Evolutionary conservation across 2,888 invertebrate genomes (phyloP).

Genomic region (Drosophila fulvimacula): DNA sequence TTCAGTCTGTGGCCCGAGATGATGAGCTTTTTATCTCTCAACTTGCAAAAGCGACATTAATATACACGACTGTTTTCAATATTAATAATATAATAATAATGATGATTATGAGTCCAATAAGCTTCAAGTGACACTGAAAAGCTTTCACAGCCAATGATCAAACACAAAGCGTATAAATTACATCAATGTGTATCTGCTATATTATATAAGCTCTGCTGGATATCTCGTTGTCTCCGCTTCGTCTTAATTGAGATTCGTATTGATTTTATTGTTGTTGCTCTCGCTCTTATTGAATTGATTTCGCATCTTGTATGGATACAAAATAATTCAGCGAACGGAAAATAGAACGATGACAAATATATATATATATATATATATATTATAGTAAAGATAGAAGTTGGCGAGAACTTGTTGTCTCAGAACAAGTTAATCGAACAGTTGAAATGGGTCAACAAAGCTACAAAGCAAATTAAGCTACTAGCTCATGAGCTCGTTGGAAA

Average conservation of each 20-base stretch:
- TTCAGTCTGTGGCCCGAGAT: constrained; percentile 24
- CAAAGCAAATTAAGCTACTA: constrained; percentile 39
- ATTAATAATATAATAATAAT: background rate
- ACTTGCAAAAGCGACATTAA: constrained; percentile 3
- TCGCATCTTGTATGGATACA: constrained; percentile 6
- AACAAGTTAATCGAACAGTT: constrained; percentile 65
- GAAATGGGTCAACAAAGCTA: constrained; percentile 64
- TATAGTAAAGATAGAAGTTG: constrained; percentile 13
- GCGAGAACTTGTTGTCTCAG: constrained; percentile 24
- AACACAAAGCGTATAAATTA: constrained; percentile 6
- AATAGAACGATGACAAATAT: constrained; percentile 11
- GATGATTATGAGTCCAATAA: background rate
- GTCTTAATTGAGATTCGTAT: constrained; percentile 27
- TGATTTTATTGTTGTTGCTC: constrained; percentile 22
- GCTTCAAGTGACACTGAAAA: background rate
- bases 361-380: background rate
- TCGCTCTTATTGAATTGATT: constrained; percentile 5
- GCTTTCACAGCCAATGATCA: constrained; percentile 11
- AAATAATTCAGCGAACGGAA: constrained; percentile 10
- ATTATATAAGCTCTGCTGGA: constrained; percentile 8
- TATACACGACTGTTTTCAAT: background rate
- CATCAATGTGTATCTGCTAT: background rate
- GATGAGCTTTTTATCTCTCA: background rate
- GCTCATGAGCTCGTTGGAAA: constrained; percentile 18
- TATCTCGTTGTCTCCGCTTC: constrained; percentile 6